phyloP scores from a whole-genome alignment of 2,888 invertebrate genomes.

The Metopia argyrocephala region DNA sequence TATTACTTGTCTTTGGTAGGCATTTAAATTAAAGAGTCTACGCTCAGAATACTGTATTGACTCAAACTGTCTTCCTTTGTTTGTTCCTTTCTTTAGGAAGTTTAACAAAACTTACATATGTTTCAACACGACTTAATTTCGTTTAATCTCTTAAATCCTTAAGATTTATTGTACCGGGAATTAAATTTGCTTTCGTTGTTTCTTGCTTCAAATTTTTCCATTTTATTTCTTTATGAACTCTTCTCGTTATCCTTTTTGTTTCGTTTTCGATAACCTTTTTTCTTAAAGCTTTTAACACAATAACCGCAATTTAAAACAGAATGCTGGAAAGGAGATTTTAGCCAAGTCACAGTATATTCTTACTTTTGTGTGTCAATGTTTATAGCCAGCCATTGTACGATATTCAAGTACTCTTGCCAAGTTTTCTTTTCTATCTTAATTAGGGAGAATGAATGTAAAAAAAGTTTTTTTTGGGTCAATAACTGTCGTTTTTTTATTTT shows the following conservation, averaged over 20 bases:
- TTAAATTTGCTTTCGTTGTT: slow-evolving; percentile 20
- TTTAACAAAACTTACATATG: too few relatives aligned
- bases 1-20: too few relatives aligned
- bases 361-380: too few relatives aligned
- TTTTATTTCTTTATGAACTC: slow-evolving; percentile 13
- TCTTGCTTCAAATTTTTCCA: slow-evolving; percentile 15
- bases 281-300: slow-evolving; percentile 4
- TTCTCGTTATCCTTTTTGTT: background rate
- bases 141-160: too few relatives aligned
- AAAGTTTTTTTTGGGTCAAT: background rate
- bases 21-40: too few relatives aligned
- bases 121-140: too few relatives aligned
- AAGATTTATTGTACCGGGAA: slow-evolving; percentile 25
- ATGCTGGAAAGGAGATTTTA: background rate
- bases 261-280: background rate
- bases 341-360: background rate
- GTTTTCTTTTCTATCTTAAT: background rate
- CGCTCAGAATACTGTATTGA: too few relatives aligned
- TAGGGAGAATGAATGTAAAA: background rate
- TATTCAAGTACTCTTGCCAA: background rate
- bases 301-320: slow-evolving; percentile 20
- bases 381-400: background rate
- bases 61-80: too few relatives aligned
- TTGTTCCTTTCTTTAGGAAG: too few relatives aligned
- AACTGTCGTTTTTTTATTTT: background rate